phyloP scores from a whole-genome alignment of 2,113 vertebrate genomes.

The Seriola quinqueradiata region DNA sequence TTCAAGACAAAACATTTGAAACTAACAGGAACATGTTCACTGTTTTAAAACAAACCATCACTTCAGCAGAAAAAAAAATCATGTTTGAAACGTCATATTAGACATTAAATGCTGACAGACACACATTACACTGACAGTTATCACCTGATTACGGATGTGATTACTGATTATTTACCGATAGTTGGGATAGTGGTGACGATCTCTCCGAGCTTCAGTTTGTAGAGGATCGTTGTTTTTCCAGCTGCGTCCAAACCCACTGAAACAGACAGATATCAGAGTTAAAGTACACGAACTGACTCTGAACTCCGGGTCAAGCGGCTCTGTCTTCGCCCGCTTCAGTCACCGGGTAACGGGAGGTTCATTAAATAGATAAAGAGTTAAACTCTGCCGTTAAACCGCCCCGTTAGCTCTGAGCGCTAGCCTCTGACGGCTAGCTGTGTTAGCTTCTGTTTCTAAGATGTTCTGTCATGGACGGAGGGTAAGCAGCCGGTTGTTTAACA shows the following conservation, averaged over 20 bases:
- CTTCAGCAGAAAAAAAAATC: too few species aligned
- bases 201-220: conserved; percentile 95
- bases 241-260: conserved; percentile 94
- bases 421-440: not conserved
- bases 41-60: too few species aligned
- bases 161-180: conserved; percentile 83
- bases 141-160: not conserved
- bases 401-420: conserved; percentile 30
- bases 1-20: too few species aligned
- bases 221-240: conserved; percentile 95
- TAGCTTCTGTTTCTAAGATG: not conserved
- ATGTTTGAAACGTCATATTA: too few species aligned
- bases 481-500: rapidly evolving
- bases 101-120: too few species aligned
- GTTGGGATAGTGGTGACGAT: conserved; percentile 96
- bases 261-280: conserved; percentile 17
- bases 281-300: not conserved
- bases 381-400: not conserved
- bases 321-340: not conserved
- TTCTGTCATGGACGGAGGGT: not conserved
- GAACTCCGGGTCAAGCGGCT: not conserved
- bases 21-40: too few species aligned
- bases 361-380: not conserved
- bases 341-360: not conserved
- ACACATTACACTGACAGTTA: not conserved